Evolutionary conservation across 1,140 invertebrate genomes (phyloP).

Genomic region (Chionoecetes opilio): DNA sequence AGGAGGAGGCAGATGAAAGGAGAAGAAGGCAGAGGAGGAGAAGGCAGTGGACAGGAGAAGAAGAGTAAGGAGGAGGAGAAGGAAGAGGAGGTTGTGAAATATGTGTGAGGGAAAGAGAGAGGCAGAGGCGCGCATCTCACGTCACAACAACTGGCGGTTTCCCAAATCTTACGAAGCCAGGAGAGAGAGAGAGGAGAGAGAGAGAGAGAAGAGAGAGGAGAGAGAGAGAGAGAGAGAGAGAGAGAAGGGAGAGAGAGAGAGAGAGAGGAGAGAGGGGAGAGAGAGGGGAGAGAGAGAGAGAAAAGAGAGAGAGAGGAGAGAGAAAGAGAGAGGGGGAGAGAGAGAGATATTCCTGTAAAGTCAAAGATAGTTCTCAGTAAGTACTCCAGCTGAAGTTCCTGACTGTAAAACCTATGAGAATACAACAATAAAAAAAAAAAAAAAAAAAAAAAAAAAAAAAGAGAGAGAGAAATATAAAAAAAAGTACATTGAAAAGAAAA

Average conservation of each 20-base stretch:
- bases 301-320: background rate
- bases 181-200: constrained; percentile 17
- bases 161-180: background rate
- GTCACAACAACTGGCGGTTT: background rate
- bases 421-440: too few species aligned
- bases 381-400: background rate
- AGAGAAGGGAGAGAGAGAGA: background rate
- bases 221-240: constrained; percentile 38
- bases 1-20: background rate
- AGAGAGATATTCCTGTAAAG: background rate
- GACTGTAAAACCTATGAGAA: too few species aligned
- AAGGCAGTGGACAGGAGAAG: constrained; percentile 9
- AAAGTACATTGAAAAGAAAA: too few species aligned
- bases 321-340: background rate
- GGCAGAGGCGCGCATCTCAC: background rate
- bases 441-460: too few species aligned
- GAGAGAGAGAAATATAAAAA: too few species aligned
- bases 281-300: background rate
- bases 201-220: constrained; percentile 37
- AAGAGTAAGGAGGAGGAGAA: background rate
- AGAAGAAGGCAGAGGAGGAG: background rate
- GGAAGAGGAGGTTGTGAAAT: constrained; percentile 32
- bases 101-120: constrained; percentile 5
- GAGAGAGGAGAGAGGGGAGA: background rate
- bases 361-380: background rate